These are phyloP conservation scores for Simalia tracyae DNA, from an alignment of 2,797 vertebrate genomes.

Conservation along the genomic window DNA sequence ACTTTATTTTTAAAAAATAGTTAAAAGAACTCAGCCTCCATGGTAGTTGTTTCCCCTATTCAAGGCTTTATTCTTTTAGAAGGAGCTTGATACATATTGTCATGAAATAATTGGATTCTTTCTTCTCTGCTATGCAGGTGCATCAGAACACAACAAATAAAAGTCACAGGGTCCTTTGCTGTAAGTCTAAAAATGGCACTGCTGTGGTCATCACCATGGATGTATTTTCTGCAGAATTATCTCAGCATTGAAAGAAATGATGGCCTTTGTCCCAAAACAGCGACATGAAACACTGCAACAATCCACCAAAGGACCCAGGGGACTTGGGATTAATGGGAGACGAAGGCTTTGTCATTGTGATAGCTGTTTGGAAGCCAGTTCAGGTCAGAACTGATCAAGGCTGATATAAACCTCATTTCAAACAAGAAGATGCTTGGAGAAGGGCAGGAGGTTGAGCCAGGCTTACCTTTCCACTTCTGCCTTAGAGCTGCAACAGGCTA, in stretches of 20 bases:
- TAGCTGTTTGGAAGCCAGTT: background rate
- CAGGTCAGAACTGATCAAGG: slow-evolving; percentile 13
- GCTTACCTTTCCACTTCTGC: background rate
- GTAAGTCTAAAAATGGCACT: slow-evolving; percentile 13
- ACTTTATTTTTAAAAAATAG: background rate
- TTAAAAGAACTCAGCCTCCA: slow-evolving; percentile 9
- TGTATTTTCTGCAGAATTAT: background rate
- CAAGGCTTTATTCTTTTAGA: slow-evolving; percentile 38
- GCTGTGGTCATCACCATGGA: slow-evolving; percentile 53
- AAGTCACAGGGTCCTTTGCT: slow-evolving; percentile 9
- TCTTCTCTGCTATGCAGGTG: background rate
- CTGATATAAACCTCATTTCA: background rate
- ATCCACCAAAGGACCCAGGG: rapidly evolving
- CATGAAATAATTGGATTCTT: slow-evolving; percentile 38
- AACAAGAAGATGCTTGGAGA: background rate
- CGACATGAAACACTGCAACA: background rate
- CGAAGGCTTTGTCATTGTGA: background rate
- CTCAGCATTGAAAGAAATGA: background rate
- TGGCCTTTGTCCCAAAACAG: background rate
- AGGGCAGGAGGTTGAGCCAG: background rate
- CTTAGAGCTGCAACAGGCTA: background rate
- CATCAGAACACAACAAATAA: background rate
- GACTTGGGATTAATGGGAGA: background rate
- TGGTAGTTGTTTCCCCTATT: background rate
- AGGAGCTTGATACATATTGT: background rate